Conservation (phyloP, 2,888 invertebrate genomes). For the Oxystoma pomonae region DNA sequence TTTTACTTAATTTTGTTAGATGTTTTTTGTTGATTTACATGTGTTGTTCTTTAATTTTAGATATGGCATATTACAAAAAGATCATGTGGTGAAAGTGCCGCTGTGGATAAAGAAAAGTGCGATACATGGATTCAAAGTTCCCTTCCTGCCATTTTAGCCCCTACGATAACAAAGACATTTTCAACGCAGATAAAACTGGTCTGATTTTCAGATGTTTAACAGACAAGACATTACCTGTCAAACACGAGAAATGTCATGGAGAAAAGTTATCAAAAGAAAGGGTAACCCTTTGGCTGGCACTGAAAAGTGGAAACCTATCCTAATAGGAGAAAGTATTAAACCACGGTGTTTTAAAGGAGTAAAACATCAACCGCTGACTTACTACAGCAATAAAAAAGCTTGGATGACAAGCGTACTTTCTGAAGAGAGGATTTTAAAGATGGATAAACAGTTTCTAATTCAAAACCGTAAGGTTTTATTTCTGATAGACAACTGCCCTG, state of each 20-base stretch:
- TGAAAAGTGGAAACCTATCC: constrained; percentile 34
- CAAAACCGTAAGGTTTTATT: constrained; percentile 12
- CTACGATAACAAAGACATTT: constrained; percentile 4
- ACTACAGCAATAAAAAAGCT: background rate
- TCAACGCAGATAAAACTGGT: constrained; percentile 11
- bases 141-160: constrained; percentile 7
- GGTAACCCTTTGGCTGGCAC: constrained; percentile 35
- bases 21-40: background rate
- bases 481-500: constrained; percentile 17
- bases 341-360: constrained; percentile 34
- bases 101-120: constrained; percentile 2
- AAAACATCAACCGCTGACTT: constrained; percentile 5
- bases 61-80: too few species aligned
- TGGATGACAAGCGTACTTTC: constrained; percentile 3
- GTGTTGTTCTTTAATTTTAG: background rate
- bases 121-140: constrained; percentile 8
- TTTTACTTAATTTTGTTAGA: background rate
- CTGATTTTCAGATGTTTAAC: constrained; percentile 5
- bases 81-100: background rate
- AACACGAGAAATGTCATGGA: too few species aligned
- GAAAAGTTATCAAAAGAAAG: constrained; percentile 19
- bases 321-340: constrained; percentile 38
- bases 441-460: constrained; percentile 14
- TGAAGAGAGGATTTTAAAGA: constrained; percentile 4
- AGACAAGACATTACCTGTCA: background rate